Evolutionary conservation across 2,113 vertebrate genomes (phyloP).

Genomic region (Zosterops japonicus): DNA sequence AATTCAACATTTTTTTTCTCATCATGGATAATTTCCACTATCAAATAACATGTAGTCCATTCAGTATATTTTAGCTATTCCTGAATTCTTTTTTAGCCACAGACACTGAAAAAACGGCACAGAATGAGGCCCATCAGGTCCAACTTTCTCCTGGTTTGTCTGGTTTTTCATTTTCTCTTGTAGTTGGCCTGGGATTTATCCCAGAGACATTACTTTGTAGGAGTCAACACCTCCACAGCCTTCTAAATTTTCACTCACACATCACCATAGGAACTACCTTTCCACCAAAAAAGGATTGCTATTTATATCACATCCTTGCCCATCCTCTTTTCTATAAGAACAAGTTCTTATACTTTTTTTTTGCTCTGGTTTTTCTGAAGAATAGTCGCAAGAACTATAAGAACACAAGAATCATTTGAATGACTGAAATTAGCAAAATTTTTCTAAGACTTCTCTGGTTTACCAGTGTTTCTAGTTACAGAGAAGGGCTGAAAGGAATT

Average conservation of each 20-base stretch:
- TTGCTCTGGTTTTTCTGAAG: not conserved
- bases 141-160: not conserved
- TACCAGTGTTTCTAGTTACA: not conserved
- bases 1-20: not conserved
- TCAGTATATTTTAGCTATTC: not conserved
- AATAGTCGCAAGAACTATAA: not conserved
- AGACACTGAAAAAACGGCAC: not conserved
- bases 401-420: not conserved
- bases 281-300: not conserved
- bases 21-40: not conserved
- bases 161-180: not conserved
- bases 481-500: not conserved
- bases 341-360: not conserved
- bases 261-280: not conserved
- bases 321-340: not conserved
- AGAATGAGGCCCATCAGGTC: not conserved
- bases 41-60: not conserved
- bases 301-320: not conserved
- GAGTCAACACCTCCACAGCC: not conserved
- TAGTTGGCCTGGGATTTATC: not conserved
- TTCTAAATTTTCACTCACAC: not conserved
- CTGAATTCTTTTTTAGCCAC: not conserved
- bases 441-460: not conserved
- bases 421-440: not conserved
- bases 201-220: not conserved